These are phyloP conservation scores for Hoplostethus mediterraneus DNA, from an alignment of 2,797 vertebrate genomes.

Conservation along the genomic window DNA sequence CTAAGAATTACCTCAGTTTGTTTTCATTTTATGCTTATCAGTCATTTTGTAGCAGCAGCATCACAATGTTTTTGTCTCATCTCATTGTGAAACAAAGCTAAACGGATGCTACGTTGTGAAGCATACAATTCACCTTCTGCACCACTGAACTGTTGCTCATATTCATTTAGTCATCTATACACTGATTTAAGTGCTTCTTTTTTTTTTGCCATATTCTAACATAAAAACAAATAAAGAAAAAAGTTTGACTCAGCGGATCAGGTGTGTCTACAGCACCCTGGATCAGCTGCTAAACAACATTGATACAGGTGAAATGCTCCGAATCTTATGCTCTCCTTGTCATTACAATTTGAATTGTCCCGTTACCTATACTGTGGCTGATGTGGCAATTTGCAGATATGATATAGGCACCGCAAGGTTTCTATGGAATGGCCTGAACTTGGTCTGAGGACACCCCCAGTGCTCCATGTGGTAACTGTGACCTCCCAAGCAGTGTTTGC, in stretches of 20 bases:
- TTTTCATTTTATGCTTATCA: too few relatives aligned
- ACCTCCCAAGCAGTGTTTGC: constrained; percentile 76
- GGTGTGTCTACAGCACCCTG: constrained; percentile 4
- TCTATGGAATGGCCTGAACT: constrained; percentile 53
- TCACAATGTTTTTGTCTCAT: too few relatives aligned
- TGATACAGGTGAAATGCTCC: constrained; percentile 23
- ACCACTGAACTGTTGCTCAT: too few relatives aligned
- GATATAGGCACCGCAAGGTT: constrained; percentile 17
- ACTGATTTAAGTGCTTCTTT: background rate
- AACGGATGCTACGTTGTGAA: too few relatives aligned
- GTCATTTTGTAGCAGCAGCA: too few relatives aligned
- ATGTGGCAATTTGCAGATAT: constrained; percentile 41
- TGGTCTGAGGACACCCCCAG: constrained; percentile 49
- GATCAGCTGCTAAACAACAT: constrained; percentile 19
- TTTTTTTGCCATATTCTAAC: background rate
- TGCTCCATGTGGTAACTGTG: constrained; percentile 41
- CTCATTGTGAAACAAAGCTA: too few relatives aligned
- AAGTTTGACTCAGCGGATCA: background rate
- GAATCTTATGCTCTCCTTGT: constrained; percentile 25
- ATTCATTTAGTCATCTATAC: background rate
- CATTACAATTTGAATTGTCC: constrained; percentile 18
- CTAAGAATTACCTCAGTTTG: too few relatives aligned
- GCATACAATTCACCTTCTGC: too few relatives aligned
- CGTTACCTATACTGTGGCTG: constrained; percentile 42
- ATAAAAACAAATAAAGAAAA: background rate